A percentile compares a stretch with the other conserved stretches of the same genome.
These are phyloP conservation scores for Graptemys geographica DNA, from an alignment of 2,797 vertebrate species.

Conservation along the genomic window DNA sequence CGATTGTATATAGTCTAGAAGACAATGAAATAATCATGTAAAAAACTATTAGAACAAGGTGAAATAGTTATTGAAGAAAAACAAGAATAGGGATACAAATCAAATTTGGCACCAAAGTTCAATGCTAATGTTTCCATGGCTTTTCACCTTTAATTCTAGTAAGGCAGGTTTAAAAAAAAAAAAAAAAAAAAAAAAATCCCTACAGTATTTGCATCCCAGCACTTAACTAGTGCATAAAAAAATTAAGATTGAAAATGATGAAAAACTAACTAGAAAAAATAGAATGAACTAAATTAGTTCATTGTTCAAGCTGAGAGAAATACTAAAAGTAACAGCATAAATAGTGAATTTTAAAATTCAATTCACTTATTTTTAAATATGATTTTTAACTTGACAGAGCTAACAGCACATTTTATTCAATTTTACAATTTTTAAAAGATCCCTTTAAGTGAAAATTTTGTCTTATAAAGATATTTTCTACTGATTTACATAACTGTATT, in stretches of 20 bases:
- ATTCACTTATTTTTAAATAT: neutral
- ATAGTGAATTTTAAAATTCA: neutral
- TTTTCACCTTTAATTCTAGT: neutral
- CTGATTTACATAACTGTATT: neutral
- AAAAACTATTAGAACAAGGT: constrained; percentile 40
- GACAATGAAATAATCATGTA: constrained; percentile 27
- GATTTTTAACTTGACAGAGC: neutral
- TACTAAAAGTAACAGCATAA: neutral
- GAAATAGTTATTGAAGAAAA: neutral
- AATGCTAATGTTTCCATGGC: neutral
- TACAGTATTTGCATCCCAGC: neutral
- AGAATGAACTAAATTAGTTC: neutral
- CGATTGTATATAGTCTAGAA: constrained; percentile 86
- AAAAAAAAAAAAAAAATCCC: neutral
- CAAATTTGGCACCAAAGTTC: neutral
- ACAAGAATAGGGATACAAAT: neutral
- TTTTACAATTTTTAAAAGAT: neutral
- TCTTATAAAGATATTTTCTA: neutral
- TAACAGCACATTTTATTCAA: neutral
- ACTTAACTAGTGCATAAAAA: neutral
- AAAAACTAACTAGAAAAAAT: neutral
- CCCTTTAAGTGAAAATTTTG: neutral
- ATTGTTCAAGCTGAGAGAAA: neutral
- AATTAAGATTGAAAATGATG: neutral
- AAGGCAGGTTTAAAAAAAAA: neutral